Conservation (phyloP, 1,140 invertebrate species). For the Zophobas morio region DNA sequence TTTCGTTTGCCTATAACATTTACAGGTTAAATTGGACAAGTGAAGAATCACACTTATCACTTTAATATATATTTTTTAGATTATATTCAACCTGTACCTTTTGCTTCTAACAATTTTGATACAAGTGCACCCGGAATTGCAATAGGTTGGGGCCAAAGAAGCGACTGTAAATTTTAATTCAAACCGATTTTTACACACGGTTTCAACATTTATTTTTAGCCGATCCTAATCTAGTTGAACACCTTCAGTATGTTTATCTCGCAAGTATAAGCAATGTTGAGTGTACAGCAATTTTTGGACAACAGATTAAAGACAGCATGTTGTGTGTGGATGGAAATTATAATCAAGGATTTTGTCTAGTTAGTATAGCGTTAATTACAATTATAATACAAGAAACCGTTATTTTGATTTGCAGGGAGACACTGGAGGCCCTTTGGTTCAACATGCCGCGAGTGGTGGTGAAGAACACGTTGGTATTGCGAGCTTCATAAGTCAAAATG, state of each 20-base stretch:
- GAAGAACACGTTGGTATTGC: not conserved
- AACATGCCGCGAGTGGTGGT: not conserved
- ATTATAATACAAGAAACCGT: not conserved
- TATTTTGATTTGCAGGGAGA: not conserved
- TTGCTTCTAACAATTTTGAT: not conserved
- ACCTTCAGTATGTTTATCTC: not conserved
- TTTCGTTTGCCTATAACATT: not conserved
- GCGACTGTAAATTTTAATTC: not conserved
- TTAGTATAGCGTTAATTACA: too few relatives aligned
- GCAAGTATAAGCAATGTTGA: not conserved
- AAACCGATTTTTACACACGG: not conserved
- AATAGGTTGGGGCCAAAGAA: slow-evolving; percentile 11
- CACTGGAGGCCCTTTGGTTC: not conserved
- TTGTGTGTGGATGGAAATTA: slow-evolving; percentile 17
- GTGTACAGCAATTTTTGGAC: slow-evolving; percentile 1
- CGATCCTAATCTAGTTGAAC: not conserved
- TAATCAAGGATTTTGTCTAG: slow-evolving; percentile 1
- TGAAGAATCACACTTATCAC: not conserved
- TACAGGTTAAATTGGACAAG: not conserved
- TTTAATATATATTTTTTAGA: not conserved
- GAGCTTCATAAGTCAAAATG: slow-evolving; percentile 16
- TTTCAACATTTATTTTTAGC: not conserved
- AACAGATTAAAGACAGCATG: slow-evolving; percentile 9
- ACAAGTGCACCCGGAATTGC: not conserved
- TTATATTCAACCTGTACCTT: not conserved